Conservation (phyloP, 2,888 invertebrate species). For the Euspilapteryx auroguttella region DNA sequence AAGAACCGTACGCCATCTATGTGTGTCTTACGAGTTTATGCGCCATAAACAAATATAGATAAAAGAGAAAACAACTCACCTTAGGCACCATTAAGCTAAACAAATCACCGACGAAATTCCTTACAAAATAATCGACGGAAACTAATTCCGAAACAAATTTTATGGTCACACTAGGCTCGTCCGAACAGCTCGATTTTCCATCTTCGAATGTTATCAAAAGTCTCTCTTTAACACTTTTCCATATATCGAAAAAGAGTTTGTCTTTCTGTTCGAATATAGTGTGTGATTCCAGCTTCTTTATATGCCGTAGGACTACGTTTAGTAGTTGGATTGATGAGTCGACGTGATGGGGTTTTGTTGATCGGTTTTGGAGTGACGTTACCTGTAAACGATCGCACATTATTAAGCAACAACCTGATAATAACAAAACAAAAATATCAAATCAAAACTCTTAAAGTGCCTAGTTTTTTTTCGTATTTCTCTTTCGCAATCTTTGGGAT, state of each 20-base stretch:
- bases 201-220: slow-evolving; percentile 15
- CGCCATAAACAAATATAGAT: no score
- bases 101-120: slow-evolving; percentile 25
- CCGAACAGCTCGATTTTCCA: slow-evolving; percentile 16
- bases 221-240: slow-evolving; percentile 24
- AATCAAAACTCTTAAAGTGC: no score
- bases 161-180: slow-evolving; percentile 24
- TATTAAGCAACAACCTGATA: no score
- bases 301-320: slow-evolving; percentile 25
- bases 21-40: no score
- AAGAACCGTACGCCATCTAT: no score
- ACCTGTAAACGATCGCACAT: slow-evolving; percentile 23
- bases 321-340: slow-evolving; percentile 32
- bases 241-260: slow-evolving; percentile 26
- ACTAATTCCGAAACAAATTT: slow-evolving; percentile 35
- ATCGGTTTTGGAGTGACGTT: slow-evolving; percentile 19
- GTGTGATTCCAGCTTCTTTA: slow-evolving; percentile 38
- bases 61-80: slow-evolving; percentile 20
- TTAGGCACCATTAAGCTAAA: slow-evolving; percentile 22
- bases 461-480: no score
- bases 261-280: slow-evolving; percentile 30
- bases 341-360: slow-evolving; percentile 26
- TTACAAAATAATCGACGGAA: slow-evolving; percentile 27
- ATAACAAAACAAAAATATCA: no score
- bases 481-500: no score